Percentiles rank a stretch among this genome's conserved stretches.
These are phyloP conservation scores for Ophraella communa DNA, from an alignment of 2,888 invertebrate genomes.

Conservation along the genomic window DNA sequence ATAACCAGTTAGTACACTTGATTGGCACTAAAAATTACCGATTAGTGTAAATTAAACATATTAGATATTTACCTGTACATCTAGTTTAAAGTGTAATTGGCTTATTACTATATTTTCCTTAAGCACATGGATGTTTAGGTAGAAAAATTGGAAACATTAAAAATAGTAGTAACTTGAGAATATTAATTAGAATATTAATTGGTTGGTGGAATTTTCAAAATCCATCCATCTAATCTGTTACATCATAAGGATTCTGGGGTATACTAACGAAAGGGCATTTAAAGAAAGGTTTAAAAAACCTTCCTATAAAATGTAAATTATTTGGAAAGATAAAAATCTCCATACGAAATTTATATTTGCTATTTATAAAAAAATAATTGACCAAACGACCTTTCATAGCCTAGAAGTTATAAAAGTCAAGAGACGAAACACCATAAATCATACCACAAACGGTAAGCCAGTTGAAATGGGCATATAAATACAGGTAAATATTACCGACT, in stretches of 20 bases:
- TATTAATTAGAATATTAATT: no score
- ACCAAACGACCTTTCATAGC: conserved; percentile 23
- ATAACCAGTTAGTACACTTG: background rate
- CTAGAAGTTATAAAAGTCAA: conserved; percentile 23
- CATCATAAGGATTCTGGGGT: no score
- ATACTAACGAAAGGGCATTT: no score
- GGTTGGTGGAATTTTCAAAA: no score
- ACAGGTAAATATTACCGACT: conserved; percentile 50
- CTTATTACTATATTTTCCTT: no score
- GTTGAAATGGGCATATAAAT: conserved; percentile 50
- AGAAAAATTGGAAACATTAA: no score
- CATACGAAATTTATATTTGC: conserved; percentile 19
- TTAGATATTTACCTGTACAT: no score
- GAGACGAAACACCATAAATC: conserved; percentile 39
- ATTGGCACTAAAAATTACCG: background rate
- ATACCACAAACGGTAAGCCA: conserved; percentile 41
- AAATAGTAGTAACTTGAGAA: no score
- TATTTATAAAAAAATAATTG: conserved; percentile 15
- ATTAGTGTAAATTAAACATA: no score
- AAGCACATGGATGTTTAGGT: no score
- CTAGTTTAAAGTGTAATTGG: no score
- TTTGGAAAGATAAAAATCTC: conserved; percentile 15
- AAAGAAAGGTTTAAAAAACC: background rate
- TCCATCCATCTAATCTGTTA: no score
- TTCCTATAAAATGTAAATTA: background rate